Percentiles rank a stretch among this genome's conserved stretches.
Evolutionary conservation across 2,888 invertebrate genomes (phyloP).

Genomic region (Cordylochernes scorpioides): DNA sequence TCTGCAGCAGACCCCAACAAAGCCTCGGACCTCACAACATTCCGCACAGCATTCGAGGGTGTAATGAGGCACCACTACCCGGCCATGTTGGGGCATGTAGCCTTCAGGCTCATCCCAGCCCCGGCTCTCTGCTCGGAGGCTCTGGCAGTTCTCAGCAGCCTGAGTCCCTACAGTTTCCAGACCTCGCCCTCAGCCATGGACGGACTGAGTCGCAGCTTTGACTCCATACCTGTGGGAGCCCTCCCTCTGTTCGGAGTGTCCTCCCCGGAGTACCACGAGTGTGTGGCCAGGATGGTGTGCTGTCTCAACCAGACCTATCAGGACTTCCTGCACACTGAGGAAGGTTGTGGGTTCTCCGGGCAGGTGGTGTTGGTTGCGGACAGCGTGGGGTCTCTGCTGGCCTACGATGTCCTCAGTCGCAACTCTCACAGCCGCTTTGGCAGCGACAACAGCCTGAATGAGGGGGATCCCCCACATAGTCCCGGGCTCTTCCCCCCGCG

Average conservation of each 20-base stretch:
- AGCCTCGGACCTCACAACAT: slow-evolving; percentile 77
- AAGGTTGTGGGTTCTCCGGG: slow-evolving; percentile 74
- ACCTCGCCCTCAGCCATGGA: slow-evolving; percentile 55
- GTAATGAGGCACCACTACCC: slow-evolving; percentile 91
- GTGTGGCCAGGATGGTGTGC: slow-evolving; percentile 52
- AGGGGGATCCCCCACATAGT: slow-evolving; percentile 19
- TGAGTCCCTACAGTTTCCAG: slow-evolving; percentile 86
- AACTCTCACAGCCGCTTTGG: slow-evolving; percentile 34
- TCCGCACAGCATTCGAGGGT: slow-evolving; percentile 75
- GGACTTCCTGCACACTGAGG: slow-evolving; percentile 66
- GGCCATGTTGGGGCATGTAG: slow-evolving; percentile 54
- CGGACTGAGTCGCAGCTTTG: slow-evolving; percentile 42
- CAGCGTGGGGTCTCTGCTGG: slow-evolving; percentile 78
- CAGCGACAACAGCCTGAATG: slow-evolving; percentile 48
- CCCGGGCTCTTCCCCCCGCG: slow-evolving; percentile 4
- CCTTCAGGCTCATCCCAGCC: slow-evolving; percentile 70
- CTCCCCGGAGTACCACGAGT: slow-evolving; percentile 61
- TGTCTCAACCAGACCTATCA: slow-evolving; percentile 62
- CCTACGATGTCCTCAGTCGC: slow-evolving; percentile 68
- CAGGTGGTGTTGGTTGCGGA: slow-evolving; percentile 57
- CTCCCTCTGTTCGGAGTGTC: slow-evolving; percentile 70
- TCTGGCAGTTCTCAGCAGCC: slow-evolving; percentile 42
- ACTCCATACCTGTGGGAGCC: slow-evolving; percentile 77
- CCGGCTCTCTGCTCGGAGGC: slow-evolving; percentile 77
- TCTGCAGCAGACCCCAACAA: slow-evolving; percentile 41